Percentiles rank a stretch among this genome's conserved stretches.
Conservation (phyloP, 2,113 vertebrate genomes). For the Pluvianellus socialis region DNA sequence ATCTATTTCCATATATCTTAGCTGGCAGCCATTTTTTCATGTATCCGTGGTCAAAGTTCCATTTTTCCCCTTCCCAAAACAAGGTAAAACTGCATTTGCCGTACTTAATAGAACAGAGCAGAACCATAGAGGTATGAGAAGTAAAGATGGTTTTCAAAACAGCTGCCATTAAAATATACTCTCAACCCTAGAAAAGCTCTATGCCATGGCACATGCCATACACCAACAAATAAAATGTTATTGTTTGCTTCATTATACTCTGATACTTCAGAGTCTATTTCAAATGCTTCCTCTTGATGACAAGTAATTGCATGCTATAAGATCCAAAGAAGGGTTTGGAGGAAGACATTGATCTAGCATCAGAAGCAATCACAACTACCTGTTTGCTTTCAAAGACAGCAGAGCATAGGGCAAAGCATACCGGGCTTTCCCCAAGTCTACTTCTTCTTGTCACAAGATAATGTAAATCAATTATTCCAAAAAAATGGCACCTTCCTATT, state of each 20-base stretch:
- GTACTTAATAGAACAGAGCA: background rate
- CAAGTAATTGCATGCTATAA: background rate
- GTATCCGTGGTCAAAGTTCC: background rate
- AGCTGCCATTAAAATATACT: background rate
- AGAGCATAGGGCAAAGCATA: background rate
- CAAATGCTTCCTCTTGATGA: background rate
- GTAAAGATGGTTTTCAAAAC: background rate
- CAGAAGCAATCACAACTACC: background rate
- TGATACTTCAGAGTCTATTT: background rate
- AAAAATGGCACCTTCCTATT: background rate
- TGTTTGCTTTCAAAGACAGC: background rate
- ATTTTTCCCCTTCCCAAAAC: background rate
- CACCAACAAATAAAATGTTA: background rate
- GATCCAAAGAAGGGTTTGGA: background rate
- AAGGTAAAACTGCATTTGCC: background rate
- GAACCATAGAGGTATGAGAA: background rate
- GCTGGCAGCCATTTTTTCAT: background rate
- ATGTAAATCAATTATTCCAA: background rate
- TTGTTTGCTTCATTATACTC: background rate
- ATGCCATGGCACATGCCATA: background rate
- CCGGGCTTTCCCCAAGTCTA: background rate
- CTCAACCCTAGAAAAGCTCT: background rate
- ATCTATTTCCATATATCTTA: background rate
- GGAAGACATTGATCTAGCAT: background rate
- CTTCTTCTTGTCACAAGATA: background rate